Percentiles rank a stretch among this genome's conserved stretches.
phyloP scores from a whole-genome alignment of 2,888 invertebrate genomes.

The Cheilosia vulpina region DNA sequence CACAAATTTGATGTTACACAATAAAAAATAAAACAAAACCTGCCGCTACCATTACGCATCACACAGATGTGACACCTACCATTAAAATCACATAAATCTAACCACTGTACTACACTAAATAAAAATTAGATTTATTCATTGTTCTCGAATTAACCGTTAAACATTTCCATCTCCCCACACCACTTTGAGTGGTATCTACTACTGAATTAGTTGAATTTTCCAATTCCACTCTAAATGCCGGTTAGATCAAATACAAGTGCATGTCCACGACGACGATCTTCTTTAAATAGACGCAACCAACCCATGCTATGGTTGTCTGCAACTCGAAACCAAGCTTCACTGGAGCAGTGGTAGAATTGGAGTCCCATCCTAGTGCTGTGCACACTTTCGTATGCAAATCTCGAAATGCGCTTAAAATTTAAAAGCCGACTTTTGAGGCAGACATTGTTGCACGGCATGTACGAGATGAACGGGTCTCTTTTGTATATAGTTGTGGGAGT shows the following conservation, averaged over 20 bases:
- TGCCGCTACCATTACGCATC: neutral
- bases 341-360: neutral
- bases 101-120: neutral
- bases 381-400: slow-evolving; percentile 64
- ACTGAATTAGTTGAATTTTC: slow-evolving; percentile 2
- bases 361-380: slow-evolving; percentile 4
- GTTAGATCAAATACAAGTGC: slow-evolving; percentile 23
- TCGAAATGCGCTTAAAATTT: slow-evolving; percentile 51
- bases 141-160: slow-evolving; percentile 16
- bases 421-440: slow-evolving; percentile 19
- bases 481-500: slow-evolving; percentile 27
- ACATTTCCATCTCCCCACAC: slow-evolving; percentile 1
- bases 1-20: neutral
- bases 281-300: neutral
- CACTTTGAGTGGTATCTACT: neutral
- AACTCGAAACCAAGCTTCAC: slow-evolving; percentile 22
- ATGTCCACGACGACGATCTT: slow-evolving; percentile 16
- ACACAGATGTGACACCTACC: neutral
- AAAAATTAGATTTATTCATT: neutral
- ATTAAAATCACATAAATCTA: neutral
- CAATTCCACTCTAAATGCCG: slow-evolving; percentile 27
- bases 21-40: slow-evolving; percentile 1
- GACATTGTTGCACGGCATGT: slow-evolving; percentile 48
- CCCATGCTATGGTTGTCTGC: neutral
- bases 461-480: slow-evolving; percentile 25